Evolutionary conservation across 2,113 vertebrate genomes (phyloP).

Genomic region (Syngnathus typhle): DNA sequence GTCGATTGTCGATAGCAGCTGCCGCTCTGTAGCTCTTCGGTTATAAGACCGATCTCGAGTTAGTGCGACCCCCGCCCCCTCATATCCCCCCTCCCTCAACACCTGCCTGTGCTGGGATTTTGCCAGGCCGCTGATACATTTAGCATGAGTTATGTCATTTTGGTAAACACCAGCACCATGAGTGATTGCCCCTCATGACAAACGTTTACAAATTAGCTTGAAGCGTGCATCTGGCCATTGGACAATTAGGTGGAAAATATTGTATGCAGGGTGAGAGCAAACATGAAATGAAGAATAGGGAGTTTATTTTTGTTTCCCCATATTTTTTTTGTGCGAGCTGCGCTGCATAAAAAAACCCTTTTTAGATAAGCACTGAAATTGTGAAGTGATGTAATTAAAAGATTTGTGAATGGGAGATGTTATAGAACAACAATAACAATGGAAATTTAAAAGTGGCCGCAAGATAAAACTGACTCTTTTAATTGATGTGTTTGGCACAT

Average conservation of each 20-base stretch:
- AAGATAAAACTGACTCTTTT: not conserved
- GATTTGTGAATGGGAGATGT: slow-evolving; percentile 4
- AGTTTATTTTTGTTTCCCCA: not conserved
- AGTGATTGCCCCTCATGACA: not conserved
- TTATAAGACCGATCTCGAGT: not conserved
- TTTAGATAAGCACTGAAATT: slow-evolving; percentile 3
- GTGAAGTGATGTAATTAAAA: slow-evolving; percentile 8
- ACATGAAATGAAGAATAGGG: not conserved
- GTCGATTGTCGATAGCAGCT: not conserved
- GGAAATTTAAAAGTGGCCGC: not conserved
- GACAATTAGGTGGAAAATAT: not conserved
- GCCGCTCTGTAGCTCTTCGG: slow-evolving; percentile 1
- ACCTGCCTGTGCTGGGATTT: not conserved
- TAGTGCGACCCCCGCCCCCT: not conserved
- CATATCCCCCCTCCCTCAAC: not conserved
- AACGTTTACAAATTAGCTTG: not conserved
- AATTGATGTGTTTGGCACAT: not conserved
- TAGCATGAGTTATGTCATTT: slow-evolving; percentile 7
- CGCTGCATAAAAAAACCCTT: not conserved
- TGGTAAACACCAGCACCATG: not conserved
- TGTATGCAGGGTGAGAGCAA: not conserved
- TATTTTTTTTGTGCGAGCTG: not conserved
- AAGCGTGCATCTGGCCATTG: not conserved
- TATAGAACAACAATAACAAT: not conserved
- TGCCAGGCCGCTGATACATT: not conserved